Percentiles rank a stretch among this genome's conserved stretches.
These are phyloP conservation scores for Drosophila prosaltans DNA, from an alignment of 1,140 invertebrate species.

Conservation along the genomic window DNA sequence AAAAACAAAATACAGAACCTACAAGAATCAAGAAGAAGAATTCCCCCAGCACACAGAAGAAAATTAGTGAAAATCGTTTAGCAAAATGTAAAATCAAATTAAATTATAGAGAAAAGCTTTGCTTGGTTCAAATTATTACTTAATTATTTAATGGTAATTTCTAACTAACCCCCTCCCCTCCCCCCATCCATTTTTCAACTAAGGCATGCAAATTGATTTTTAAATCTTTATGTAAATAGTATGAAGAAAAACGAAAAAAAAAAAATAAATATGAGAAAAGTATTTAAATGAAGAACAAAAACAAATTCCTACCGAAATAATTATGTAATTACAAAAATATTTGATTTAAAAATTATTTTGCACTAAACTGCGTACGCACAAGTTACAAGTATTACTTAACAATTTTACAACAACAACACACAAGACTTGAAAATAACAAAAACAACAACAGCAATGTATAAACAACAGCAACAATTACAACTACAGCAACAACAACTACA, in stretches of 20 bases:
- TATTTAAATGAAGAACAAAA: slow-evolving; percentile 72
- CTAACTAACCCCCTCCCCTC: background rate
- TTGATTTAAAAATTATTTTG: slow-evolving; percentile 42
- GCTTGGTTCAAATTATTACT: slow-evolving; percentile 24
- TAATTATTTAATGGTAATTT: slow-evolving; percentile 30
- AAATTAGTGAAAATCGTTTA: slow-evolving; percentile 39
- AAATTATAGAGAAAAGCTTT: slow-evolving; percentile 47
- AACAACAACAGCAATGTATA: slow-evolving; percentile 61
- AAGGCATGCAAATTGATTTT: slow-evolving; percentile 29
- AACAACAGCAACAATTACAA: slow-evolving; percentile 39
- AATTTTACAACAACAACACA: slow-evolving; percentile 58
- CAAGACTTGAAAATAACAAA: slow-evolving; percentile 60
- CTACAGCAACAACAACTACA: slow-evolving; percentile 15
- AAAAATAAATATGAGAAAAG: slow-evolving; percentile 23
- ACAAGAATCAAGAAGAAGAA: slow-evolving; percentile 15
- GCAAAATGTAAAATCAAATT: slow-evolving; percentile 22
- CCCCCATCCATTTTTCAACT: background rate
- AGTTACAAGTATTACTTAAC: slow-evolving; percentile 66
- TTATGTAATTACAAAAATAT: slow-evolving; percentile 51
- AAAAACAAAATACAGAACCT: background rate
- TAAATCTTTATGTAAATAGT: slow-evolving; percentile 65
- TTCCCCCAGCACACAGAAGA: background rate
- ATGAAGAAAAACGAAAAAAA: slow-evolving; percentile 21
- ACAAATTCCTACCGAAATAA: slow-evolving; percentile 78
- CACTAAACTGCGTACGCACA: slow-evolving; percentile 66